phyloP scores from a whole-genome alignment of 2,888 invertebrate genomes.

The Ornithoptera alexandrae region DNA sequence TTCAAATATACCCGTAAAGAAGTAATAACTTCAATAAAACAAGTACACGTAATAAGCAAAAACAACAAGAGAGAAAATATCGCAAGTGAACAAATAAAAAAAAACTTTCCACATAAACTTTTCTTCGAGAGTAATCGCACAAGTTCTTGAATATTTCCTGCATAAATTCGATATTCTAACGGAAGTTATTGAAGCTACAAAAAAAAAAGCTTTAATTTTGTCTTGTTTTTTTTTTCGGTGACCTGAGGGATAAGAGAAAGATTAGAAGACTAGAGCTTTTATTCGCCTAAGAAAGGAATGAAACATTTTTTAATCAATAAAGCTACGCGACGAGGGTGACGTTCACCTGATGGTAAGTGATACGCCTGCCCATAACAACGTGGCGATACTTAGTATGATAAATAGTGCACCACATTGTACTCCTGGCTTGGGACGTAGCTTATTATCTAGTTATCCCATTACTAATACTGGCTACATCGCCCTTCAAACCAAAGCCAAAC shows the following conservation, averaged over 20 bases:
- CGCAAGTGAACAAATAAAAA: constrained; percentile 22
- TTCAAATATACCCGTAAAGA: not conserved
- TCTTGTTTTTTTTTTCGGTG: not conserved
- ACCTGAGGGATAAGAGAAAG: not conserved
- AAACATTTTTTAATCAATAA: no score
- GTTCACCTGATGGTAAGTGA: no score
- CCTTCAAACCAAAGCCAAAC: no score
- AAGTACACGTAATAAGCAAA: constrained; percentile 1
- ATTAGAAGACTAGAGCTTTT: no score
- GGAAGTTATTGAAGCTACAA: constrained; percentile 15
- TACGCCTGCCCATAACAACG: no score
- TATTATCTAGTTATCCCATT: no score
- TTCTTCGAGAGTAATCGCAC: constrained; percentile 23
- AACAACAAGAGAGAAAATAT: not conserved
- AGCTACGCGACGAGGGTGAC: no score
- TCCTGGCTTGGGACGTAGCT: no score
- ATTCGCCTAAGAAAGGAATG: no score
- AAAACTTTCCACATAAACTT: constrained; percentile 21
- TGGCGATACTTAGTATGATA: no score
- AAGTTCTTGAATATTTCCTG: constrained; percentile 19
- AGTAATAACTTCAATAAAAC: not conserved
- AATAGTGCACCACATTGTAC: no score
- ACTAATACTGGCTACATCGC: no score
- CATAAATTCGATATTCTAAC: constrained; percentile 16
- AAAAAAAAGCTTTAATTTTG: constrained; percentile 4